Evolutionary conservation across 2,113 vertebrate species (phyloP), one percentile per base, ranked within the genome.

Genomic region (Pachycephala philippinensis): DNA sequence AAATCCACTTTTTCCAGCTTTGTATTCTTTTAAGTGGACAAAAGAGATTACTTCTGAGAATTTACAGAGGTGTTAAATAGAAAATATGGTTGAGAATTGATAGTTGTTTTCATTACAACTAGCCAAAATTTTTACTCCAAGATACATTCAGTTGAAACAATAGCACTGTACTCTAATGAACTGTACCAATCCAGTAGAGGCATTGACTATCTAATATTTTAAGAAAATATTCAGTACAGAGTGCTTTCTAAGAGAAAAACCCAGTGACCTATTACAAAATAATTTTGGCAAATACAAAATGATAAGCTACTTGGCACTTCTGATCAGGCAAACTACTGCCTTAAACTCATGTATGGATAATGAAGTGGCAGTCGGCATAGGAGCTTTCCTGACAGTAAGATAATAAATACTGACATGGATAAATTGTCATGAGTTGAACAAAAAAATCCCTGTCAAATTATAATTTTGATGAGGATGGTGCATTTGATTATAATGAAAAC

Each of bases 271-370:
- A 96, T 59, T 31, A 93, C 90, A 64, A 98, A 98, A 97, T 98
- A 81, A 52, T 98, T 98, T 96, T 98, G 98, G 97, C 60, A 97
- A 81, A 97, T 89, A 52, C 95, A 97, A 72, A 98, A 95, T 84
- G 75, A 96, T 87, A 98, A 98, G 95, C 96, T 98, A 31, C 85
- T 98, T 78, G 97, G 98, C 93, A 97, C 98, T 96, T 98, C 98
- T 82, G 95, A 97, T 53, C 96, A 98, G 97, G 98, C 98, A 97
- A 89, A 92, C 66, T 64, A 39, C 35, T 77, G 44, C 64, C 89
- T 86, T 60, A 90, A 91, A 90, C 40, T 83, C 40, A 7, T 24
- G 11, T 59, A 53, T 72, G 54, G 77, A 59, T 83, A 88, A 85
- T 93, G 66, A 92, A 90, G 64, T 78, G 45, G 57, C 63, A 94